Base-by-base conservation (phyloP, 1,140 invertebrate species). In the Trichogramma pretiosum region DNA sequence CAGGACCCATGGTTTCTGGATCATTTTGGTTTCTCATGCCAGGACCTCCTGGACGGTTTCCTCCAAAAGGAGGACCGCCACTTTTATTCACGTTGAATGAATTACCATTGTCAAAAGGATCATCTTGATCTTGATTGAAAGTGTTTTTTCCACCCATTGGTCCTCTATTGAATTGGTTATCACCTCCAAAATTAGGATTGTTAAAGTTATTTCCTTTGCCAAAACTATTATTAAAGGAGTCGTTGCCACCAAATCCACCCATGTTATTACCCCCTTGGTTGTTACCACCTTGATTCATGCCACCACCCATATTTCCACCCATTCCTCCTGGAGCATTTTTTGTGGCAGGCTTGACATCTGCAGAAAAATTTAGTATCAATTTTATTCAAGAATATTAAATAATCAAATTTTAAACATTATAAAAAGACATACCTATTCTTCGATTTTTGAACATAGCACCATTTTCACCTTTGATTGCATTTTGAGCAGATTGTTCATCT, bases 391-490 rank as follows among this genome's bases (percentile, higher is more conserved):
- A n/a, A 45, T 39, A 39, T 16, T n/a, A 10, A 38, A 34, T 16
- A 5, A 19, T 38, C 18, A 45, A 24, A 23, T 1, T 13, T 14
- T 13, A 24, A 9, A 2, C 35, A 21, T 19, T 11, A 22, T 47
- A 8, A 34, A 5, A n/a, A 23, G n/a, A 28, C 21, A 46, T 60
- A 72, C 67, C 69, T 54, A 72, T 72, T 60, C 70, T 43, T 62
- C 79, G 78, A 3, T 84, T 84, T 64, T 83, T 80, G 49, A 88
- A 80, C 32, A 80, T 69, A 38, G 77, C 75, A 8, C 80, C 81
- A 67, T 83, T 76, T 52, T 85, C 81, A 47, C 77, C 76, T 38
- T 74, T 62, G 21, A 89, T 85, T 40, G 87, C 87, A 50, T 76
- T 74, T 41, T 80, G 77, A 5, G 86, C 88, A 61, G 81, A 74